These are phyloP conservation scores for Synergus gifuensis DNA, from an alignment of 2,888 invertebrate species.

Conservation along the genomic window DNA sequence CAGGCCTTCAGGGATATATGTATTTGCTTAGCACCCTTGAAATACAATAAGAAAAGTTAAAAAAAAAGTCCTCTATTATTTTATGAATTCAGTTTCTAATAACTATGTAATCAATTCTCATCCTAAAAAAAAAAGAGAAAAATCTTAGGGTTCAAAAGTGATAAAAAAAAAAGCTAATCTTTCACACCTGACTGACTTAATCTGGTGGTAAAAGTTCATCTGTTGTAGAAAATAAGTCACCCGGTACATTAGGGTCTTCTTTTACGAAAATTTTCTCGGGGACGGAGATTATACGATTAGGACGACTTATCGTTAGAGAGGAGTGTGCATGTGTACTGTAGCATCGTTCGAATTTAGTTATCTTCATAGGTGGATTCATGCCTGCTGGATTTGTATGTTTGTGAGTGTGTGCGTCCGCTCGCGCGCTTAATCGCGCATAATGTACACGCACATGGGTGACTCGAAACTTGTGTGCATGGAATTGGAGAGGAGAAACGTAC, in stretches of 20 bases:
- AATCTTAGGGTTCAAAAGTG: no score
- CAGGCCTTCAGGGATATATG: no score
- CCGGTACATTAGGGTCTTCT: conserved; percentile 49
- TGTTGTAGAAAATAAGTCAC: conserved; percentile 29
- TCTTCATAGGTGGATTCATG: conserved; percentile 42
- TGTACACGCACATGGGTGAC: conserved; percentile 58
- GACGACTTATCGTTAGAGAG: conserved; percentile 53
- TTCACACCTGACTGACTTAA: background rate
- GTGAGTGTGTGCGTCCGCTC: conserved; percentile 49
- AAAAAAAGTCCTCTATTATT: no score
- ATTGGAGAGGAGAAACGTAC: conserved; percentile 56
- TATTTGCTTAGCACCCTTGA: no score
- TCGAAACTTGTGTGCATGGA: conserved; percentile 34
- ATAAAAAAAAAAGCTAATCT: no score
- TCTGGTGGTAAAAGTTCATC: background rate
- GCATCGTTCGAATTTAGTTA: conserved; percentile 54
- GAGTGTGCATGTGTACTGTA: conserved; percentile 56
- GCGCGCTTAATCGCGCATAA: conserved; percentile 58
- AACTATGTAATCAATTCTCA: background rate
- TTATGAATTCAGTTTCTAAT: no score
- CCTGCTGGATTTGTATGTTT: conserved; percentile 47
- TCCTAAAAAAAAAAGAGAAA: background rate
- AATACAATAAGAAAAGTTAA: no score
- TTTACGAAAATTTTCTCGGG: conserved; percentile 51
- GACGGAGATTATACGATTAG: conserved; percentile 61